phyloP scores from a whole-genome alignment of 1,140 invertebrate genomes.

The Macrosteles quadrilineatus region DNA sequence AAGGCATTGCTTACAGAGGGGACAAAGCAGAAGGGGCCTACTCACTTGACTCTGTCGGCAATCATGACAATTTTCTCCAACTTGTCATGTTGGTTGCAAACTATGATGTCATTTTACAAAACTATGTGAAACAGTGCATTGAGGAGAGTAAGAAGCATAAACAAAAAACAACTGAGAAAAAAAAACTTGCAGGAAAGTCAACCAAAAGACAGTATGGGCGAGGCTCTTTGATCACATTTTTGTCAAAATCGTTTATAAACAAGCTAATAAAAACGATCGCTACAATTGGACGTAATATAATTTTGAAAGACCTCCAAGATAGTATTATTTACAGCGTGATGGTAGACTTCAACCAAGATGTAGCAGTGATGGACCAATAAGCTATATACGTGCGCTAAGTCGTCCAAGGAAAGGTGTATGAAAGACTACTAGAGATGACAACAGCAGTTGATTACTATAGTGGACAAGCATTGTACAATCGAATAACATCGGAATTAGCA shows the following conservation, averaged over 20 bases:
- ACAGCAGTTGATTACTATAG: constrained; percentile 30
- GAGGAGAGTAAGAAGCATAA: constrained; percentile 27
- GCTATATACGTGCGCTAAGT: constrained; percentile 35
- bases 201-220: constrained; percentile 18
- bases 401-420: constrained; percentile 30
- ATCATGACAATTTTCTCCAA: constrained; percentile 36
- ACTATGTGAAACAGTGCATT: constrained; percentile 30
- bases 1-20: constrained; percentile 36
- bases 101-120: constrained; percentile 34
- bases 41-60: constrained; percentile 28
- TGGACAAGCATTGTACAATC: constrained; percentile 30
- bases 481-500: constrained; percentile 9
- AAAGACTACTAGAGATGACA: constrained; percentile 30
- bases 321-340: constrained; percentile 34
- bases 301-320: constrained; percentile 34
- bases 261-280: constrained; percentile 31
- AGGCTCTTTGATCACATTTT: constrained; percentile 34
- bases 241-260: constrained; percentile 34
- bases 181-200: constrained; percentile 16
- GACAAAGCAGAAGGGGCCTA: constrained; percentile 35
- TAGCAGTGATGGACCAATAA: constrained; percentile 36
- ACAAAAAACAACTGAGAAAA: constrained; percentile 13
- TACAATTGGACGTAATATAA: constrained; percentile 22
- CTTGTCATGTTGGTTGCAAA: constrained; percentile 34
- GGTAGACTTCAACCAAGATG: constrained; percentile 35